phyloP scores from a whole-genome alignment of 2,113 vertebrate genomes.

The Ramphastos sulfuratus region DNA sequence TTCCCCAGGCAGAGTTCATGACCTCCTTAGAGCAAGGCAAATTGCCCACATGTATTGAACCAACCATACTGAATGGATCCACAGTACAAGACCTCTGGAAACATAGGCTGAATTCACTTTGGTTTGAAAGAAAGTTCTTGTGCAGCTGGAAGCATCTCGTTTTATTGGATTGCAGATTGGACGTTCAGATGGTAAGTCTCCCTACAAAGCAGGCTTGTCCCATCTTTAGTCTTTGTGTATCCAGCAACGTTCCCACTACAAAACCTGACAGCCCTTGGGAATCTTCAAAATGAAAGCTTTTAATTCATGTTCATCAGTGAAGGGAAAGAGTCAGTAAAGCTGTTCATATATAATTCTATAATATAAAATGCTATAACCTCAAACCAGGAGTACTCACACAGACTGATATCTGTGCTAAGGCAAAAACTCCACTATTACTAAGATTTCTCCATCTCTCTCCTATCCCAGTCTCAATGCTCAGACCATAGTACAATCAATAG shows the following conservation, averaged over 20 bases:
- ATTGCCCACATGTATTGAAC: neutral
- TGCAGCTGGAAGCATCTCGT: neutral
- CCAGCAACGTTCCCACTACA: neutral
- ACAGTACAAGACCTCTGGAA: neutral
- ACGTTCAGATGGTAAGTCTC: neutral
- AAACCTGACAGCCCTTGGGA: neutral
- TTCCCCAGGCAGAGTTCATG: neutral
- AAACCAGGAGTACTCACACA: neutral
- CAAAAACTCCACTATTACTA: neutral
- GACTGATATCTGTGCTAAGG: neutral
- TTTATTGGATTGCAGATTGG: neutral
- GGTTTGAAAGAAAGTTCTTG: neutral
- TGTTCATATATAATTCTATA: neutral
- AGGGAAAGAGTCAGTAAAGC: neutral
- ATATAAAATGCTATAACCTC: neutral
- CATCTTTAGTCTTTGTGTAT: neutral
- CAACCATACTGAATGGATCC: neutral
- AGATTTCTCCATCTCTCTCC: neutral
- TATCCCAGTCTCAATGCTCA: neutral
- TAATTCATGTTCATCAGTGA: conserved; percentile 5
- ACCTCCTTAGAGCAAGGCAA: neutral
- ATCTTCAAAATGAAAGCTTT: neutral
- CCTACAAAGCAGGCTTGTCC: neutral
- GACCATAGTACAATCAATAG: neutral
- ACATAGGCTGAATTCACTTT: neutral